A percentile compares a stretch with the other conserved stretches of the same genome.
Evolutionary conservation across 1,140 invertebrate genomes (phyloP).

Genomic region (Medauroidea extradentata): DNA sequence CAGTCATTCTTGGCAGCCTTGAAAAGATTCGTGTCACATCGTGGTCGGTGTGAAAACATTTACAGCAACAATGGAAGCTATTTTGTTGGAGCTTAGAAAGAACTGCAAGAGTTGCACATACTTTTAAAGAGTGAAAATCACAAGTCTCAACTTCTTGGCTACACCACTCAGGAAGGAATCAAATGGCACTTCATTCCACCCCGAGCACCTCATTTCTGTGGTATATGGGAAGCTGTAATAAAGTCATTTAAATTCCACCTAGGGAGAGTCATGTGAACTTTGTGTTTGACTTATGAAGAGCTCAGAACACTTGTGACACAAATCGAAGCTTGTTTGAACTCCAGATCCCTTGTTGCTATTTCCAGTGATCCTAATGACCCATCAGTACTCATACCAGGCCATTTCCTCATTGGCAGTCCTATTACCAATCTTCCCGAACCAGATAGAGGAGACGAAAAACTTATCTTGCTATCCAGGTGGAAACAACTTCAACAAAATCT

Average conservation of each 20-base stretch:
- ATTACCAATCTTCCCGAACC: conserved; percentile 18
- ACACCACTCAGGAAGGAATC: too few relatives aligned
- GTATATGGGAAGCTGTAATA: not conserved
- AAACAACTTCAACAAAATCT: too few relatives aligned
- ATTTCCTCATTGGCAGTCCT: conserved; percentile 28
- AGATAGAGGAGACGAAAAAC: not conserved
- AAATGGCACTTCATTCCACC: too few relatives aligned
- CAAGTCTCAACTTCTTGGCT: not conserved
- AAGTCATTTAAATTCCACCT: not conserved
- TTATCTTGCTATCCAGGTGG: too few relatives aligned
- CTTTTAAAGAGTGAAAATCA: not conserved
- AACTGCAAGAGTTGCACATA: not conserved
- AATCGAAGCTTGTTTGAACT: conserved; percentile 9
- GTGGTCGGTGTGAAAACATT: conserved; percentile 22
- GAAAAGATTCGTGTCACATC: not conserved
- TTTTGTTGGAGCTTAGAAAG: conserved; percentile 26
- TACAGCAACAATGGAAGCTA: conserved; percentile 32
- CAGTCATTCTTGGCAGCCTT: not conserved
- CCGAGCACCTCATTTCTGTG: too few relatives aligned
- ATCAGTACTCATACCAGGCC: not conserved
- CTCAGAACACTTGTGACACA: not conserved
- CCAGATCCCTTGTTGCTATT: not conserved
- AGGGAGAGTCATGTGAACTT: not conserved
- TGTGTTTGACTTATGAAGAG: not conserved
- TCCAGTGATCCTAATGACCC: not conserved